Evolutionary conservation across 2,113 vertebrate species (phyloP).

Genomic region (Poicephalus gulielmi): DNA sequence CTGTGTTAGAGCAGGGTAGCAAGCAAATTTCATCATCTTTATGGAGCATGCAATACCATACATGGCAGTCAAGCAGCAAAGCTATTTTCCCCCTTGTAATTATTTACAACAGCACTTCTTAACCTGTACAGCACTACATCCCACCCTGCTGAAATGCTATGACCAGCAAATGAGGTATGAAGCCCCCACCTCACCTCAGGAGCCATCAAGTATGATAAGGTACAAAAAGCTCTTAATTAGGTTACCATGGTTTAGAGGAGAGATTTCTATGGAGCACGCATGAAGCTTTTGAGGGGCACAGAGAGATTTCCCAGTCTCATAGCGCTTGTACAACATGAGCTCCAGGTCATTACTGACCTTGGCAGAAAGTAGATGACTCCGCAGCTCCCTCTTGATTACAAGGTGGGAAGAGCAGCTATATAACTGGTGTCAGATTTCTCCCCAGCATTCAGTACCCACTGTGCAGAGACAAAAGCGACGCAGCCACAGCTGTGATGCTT

Average conservation of each 20-base stretch:
- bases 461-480: not conserved
- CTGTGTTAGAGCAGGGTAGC: not conserved
- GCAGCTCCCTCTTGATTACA: not conserved
- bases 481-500: not conserved
- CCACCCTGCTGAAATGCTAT: accelerated
- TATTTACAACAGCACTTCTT: not conserved
- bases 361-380: not conserved
- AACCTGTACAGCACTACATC: not conserved
- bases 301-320: not conserved
- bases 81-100: not conserved
- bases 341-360: not conserved
- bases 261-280: not conserved
- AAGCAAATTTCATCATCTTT: not conserved
- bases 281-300: not conserved
- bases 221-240: conserved; percentile 10
- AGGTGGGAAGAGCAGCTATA: not conserved
- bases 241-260: not conserved
- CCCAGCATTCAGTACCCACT: not conserved
- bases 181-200: not conserved
- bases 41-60: not conserved
- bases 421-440: not conserved
- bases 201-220: not conserved
- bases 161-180: not conserved
- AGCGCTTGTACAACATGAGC: not conserved
- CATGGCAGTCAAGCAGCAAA: not conserved